Conservation (phyloP, 2,113 vertebrate genomes). For the Tiliqua scincoides region DNA sequence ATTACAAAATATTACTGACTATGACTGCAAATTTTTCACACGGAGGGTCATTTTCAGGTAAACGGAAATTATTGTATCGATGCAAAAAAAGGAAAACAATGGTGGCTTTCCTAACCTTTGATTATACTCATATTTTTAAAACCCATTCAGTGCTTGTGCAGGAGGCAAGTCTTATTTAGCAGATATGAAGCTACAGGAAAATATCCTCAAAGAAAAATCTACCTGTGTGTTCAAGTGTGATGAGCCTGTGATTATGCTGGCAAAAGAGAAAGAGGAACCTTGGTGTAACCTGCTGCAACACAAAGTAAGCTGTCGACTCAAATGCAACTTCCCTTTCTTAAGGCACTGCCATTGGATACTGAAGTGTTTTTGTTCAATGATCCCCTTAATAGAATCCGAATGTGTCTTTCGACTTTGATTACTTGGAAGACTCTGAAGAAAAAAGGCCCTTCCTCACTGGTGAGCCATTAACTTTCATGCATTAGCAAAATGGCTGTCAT, state of each 20-base stretch:
- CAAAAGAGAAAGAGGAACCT: constrained; percentile 59
- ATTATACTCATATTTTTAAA: background rate
- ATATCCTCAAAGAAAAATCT: constrained; percentile 66
- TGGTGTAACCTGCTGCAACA: constrained; percentile 73
- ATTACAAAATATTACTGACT: constrained; percentile 53
- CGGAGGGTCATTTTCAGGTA: constrained; percentile 80
- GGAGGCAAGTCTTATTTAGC: constrained; percentile 74
- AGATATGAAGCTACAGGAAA: constrained; percentile 70
- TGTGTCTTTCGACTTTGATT: constrained; percentile 78
- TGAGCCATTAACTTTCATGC: constrained; percentile 48
- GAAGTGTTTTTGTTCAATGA: constrained; percentile 6
- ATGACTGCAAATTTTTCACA: constrained; percentile 68
- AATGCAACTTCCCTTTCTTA: background rate
- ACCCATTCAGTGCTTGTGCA: constrained; percentile 69
- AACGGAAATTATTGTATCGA: background rate
- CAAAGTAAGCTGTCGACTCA: constrained; percentile 61
- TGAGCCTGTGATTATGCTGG: constrained; percentile 68
- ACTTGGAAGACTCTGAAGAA: constrained; percentile 75
- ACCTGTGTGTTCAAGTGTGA: constrained; percentile 52
- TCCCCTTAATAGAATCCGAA: constrained; percentile 70
- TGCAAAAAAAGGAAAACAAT: background rate
- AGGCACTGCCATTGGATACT: rapidly evolving
- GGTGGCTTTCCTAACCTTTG: background rate
- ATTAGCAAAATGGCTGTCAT: background rate
- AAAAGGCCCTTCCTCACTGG: constrained; percentile 58